Conservation (phyloP, 2,797 vertebrate genomes). For the Chrysocyon brachyurus region DNA sequence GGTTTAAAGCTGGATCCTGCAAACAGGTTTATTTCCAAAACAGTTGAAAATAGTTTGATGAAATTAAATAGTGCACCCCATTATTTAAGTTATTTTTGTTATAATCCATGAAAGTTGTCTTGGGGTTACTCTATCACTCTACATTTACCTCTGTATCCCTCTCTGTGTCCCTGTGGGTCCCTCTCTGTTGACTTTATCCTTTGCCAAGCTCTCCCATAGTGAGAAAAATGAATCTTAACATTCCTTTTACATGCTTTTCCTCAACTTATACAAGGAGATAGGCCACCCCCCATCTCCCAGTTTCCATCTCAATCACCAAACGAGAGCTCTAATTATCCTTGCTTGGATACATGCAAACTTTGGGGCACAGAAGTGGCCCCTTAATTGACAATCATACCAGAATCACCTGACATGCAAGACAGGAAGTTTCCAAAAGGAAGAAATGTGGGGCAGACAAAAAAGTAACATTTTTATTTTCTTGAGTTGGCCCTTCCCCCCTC, state of each 20-base stretch:
- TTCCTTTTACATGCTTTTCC: not conserved
- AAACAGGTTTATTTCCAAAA: not conserved
- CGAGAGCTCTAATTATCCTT: not conserved
- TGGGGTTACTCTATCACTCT: not conserved
- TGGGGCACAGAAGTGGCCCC: not conserved
- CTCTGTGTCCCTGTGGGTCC: not conserved
- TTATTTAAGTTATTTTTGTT: not conserved
- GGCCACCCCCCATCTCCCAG: accelerated
- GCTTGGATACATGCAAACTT: not conserved
- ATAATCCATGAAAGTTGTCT: not conserved
- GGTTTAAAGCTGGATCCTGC: not conserved
- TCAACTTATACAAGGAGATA: not conserved
- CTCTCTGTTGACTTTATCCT: not conserved
- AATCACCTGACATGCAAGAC: not conserved
- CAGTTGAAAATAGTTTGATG: slow-evolving; percentile 3
- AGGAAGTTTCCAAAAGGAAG: not conserved
- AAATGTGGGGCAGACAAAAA: not conserved
- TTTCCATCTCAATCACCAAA: not conserved
- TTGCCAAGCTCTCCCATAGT: not conserved
- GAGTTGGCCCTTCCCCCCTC: not conserved
- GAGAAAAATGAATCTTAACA: not conserved
- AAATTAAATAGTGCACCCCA: not conserved
- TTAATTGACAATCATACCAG: not conserved
- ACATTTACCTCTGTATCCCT: not conserved
- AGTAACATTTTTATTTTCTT: not conserved